A percentile compares a stretch with the other conserved stretches of the same genome.
Conservation (phyloP, 1,140 invertebrate species). For the Tetraneura akinire region DNA sequence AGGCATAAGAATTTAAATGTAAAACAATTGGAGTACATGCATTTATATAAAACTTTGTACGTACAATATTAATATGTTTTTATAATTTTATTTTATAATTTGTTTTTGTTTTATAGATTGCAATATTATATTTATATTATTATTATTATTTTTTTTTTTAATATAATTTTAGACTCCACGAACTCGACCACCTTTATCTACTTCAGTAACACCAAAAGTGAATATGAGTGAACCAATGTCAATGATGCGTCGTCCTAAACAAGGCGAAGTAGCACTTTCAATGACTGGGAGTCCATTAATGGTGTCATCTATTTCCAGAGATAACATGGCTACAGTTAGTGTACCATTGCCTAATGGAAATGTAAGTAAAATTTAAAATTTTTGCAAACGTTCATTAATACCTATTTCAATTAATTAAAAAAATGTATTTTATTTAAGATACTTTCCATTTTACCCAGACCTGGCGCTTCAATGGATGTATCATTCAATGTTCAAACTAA, state of each 20-base stretch:
- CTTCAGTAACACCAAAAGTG: constrained; percentile 56
- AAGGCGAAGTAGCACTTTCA: constrained; percentile 69
- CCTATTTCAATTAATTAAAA: too few relatives aligned
- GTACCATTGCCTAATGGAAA: constrained; percentile 53
- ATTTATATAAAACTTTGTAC: too few relatives aligned
- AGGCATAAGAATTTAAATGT: too few relatives aligned
- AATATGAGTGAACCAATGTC: constrained; percentile 65
- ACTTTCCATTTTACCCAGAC: constrained; percentile 28
- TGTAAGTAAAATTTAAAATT: constrained; percentile 25
- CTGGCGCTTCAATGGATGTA: constrained; percentile 35
- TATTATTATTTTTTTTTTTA: neutral
- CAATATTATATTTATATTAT: neutral
- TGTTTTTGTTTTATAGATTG: too few relatives aligned
- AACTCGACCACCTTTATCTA: constrained; percentile 29
- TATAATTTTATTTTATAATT: too few relatives aligned
- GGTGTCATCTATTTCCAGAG: constrained; percentile 58
- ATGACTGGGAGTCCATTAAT: constrained; percentile 68
- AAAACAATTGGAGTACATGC: too few relatives aligned
- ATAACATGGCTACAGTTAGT: constrained; percentile 41
- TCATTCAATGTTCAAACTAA: constrained; percentile 44
- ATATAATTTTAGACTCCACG: constrained; percentile 36
- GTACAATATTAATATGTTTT: too few relatives aligned
- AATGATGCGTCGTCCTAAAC: constrained; percentile 64
- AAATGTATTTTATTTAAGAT: constrained; percentile 7
- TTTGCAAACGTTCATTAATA: too few relatives aligned